Evolutionary conservation across 2,888 invertebrate species (phyloP), one percentile per base, ranked within the genome.

Genomic region (Sabatieria punctata): DNA sequence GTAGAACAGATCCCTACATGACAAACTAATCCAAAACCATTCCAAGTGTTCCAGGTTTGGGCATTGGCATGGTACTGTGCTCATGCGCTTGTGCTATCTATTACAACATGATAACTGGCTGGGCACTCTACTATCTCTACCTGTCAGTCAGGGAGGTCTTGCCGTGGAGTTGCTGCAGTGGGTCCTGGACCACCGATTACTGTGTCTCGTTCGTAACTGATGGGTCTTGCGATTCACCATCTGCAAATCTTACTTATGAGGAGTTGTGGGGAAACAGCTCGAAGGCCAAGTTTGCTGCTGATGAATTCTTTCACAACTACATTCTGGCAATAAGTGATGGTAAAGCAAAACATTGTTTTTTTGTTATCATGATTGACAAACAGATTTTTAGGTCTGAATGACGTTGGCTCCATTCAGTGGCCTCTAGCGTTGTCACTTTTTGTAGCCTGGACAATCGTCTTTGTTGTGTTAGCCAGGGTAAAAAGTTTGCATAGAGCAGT

Each of bases 101-200:
- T 60, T 71, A 71, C 64, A 71, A 71, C 57, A 67, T 71, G 65
- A 66, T 71, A 52, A 65, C 71, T 21, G 70, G 70, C 19, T 71
- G 71, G 68, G 66, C 70, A 1, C 55, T 71, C 30, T 69, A 67
- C 59, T 71, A 71, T 51, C 59, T 71, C 41, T 64, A 65, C 50
- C 66, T 68, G 4, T 70, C 70, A 11, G 65, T 71, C 51, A 63
- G 65, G 18, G 55, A 60, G 19, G 55, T 62, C 15, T 55, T 71
- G 25, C 70, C 71, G 0, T 71, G 71, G 71, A 58, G 59, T 35
- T 61, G 62, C 21, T 71, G 71, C 57, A 67, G 66, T 15, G 65
- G 67, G 49, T 57, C 57, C 47, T 71, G 70, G 70, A 68, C 68
- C 52, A 65, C 68, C 1, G 59, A 58, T n/a, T 18, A 41, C 33